Base-by-base conservation (phyloP, 2,797 vertebrate genomes). In the Setipinna tenuifilis region DNA sequence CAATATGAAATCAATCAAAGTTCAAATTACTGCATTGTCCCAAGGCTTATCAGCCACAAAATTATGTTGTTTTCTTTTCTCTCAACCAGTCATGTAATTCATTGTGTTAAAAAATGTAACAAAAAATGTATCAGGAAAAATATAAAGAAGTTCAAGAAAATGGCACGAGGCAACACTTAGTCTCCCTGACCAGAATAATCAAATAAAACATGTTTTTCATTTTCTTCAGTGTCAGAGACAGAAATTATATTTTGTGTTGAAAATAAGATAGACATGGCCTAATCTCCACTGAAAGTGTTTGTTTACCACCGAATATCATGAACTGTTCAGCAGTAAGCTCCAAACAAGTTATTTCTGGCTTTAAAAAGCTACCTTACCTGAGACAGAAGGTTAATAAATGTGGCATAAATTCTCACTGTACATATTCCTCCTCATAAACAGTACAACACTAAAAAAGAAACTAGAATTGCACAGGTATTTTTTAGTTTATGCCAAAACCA, bases 281-380 rank as follows among this genome's bases (percentile, higher is more conserved):
- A 85, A 88, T 89, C 86, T 90, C 65, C 68, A 78, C 65, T 83
- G 87, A 88, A 86, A 84, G 41, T 86, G 87, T 87, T 88, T 89
- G 86, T 88, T 87, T 88, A 84, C 83, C 85, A 88, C 78, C 57
- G 82, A 88, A 85, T 87, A 82, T 87, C 82, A 86, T 84, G 85
- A 88, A 54, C 80, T 83, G 86, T 90, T 84, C 84, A 41, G 85
- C 86, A 54, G 83, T 57, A 35, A 83, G 81, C 65, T 83, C 71
- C 46, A 85, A 88, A 86, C 83, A 87, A 83, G 82, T 87, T 87
- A 83, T 75, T 35, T 75, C 16, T 17, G 68, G 28, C 28, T 75
- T 75, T 75, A 16, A 75, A 75, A 75, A 17, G 62, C 62, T 35
- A 17, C 12, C 25, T 25, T 35, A 17, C 16, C 31, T 35, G 28